phyloP scores from a whole-genome alignment of 1,140 invertebrate genomes.

The Nylanderia fulva region DNA sequence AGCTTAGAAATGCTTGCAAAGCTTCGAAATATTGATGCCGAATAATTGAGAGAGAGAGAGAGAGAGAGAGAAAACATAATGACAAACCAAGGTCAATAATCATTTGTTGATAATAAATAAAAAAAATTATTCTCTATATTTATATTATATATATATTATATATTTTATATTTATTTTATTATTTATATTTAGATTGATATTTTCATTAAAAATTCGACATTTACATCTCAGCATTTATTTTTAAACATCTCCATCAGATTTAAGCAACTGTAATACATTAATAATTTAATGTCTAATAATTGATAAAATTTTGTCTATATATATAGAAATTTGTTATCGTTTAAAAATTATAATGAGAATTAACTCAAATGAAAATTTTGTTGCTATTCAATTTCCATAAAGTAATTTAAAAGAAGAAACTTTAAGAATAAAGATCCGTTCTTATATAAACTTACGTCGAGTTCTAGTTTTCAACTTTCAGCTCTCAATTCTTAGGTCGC shows the following conservation, averaged over 20 bases:
- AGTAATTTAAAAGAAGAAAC: not conserved
- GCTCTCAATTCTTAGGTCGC: not conserved
- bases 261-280: too few relatives aligned
- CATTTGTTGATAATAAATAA: not conserved
- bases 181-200: too few relatives aligned
- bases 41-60: not conserved
- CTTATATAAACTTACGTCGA: slow-evolving; percentile 7
- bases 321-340: not conserved
- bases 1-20: not conserved
- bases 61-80: not conserved
- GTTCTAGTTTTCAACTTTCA: not conserved
- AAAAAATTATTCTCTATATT: too few relatives aligned
- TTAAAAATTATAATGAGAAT: not conserved
- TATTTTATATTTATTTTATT: too few relatives aligned
- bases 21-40: slow-evolving; percentile 10
- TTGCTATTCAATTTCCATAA: not conserved
- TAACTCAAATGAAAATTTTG: not conserved
- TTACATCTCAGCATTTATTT: too few relatives aligned
- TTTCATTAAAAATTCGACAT: too few relatives aligned
- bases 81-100: not conserved
- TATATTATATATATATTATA: too few relatives aligned
- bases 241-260: too few relatives aligned
- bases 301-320: not conserved
- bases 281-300: not conserved
- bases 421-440: not conserved